Evolutionary conservation across 92 coral and sea anemone species (phyloP).

Genomic region (Porites evermanni): DNA sequence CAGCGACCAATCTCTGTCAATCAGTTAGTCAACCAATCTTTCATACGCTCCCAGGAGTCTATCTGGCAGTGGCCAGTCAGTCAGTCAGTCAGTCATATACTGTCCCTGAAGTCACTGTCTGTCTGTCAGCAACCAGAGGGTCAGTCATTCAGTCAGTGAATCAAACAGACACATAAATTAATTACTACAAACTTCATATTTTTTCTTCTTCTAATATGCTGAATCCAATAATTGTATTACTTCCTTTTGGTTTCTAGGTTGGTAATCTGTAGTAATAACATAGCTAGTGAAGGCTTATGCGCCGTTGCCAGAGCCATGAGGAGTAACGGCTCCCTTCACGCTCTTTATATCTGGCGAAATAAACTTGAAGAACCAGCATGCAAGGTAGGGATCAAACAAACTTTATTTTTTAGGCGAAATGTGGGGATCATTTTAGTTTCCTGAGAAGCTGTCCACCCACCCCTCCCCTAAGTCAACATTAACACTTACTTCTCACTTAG

Average conservation of each 20-base stretch:
- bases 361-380: constrained; percentile 91
- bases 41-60: too few species aligned
- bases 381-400: constrained; percentile 48
- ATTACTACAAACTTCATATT: too few species aligned
- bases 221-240: neutral
- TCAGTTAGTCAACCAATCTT: too few species aligned
- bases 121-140: neutral
- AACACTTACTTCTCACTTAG: too few species aligned
- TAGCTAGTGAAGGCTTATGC: constrained; percentile 90
- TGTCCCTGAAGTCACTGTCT: too few species aligned
- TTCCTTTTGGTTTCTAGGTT: constrained; percentile 57
- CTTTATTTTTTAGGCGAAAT: too few species aligned
- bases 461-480: too few species aligned
- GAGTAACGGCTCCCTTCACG: constrained; percentile 69
- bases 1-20: too few species aligned
- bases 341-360: constrained; percentile 94
- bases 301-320: constrained; percentile 88
- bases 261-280: constrained; percentile 85
- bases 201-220: neutral
- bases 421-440: too few species aligned
- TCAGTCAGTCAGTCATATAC: neutral
- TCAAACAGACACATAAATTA: neutral
- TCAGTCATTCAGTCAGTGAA: neutral
- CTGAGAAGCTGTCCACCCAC: too few species aligned
- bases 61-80: too few species aligned